phyloP scores from a whole-genome alignment of 1,140 invertebrate species.

The Formica selysi region DNA sequence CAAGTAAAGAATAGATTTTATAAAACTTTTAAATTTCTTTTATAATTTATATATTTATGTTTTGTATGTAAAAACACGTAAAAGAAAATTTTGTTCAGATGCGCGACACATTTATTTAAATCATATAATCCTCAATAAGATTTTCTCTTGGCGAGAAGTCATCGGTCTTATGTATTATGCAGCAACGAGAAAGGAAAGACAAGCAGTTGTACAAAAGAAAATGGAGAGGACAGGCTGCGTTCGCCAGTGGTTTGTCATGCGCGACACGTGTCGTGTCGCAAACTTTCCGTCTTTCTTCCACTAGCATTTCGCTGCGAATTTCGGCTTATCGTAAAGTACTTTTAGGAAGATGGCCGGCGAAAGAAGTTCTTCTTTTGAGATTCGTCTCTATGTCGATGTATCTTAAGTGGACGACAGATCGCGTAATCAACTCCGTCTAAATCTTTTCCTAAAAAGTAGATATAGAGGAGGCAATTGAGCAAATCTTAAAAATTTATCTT shows the following conservation, averaged over 20 bases:
- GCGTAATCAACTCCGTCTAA: neutral
- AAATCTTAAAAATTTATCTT: neutral
- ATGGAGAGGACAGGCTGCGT: slow-evolving; percentile 41
- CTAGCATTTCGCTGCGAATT: slow-evolving; percentile 44
- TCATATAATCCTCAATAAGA: slow-evolving; percentile 52
- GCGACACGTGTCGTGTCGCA: slow-evolving; percentile 77
- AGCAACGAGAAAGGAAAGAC: slow-evolving; percentile 24
- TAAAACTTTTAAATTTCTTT: neutral
- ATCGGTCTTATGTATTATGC: slow-evolving; percentile 62
- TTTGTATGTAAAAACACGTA: neutral
- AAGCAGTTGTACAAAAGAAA: slow-evolving; percentile 57
- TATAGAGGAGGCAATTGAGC: neutral
- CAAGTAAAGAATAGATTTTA: neutral
- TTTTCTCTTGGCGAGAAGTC: slow-evolving; percentile 42
- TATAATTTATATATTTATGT: neutral
- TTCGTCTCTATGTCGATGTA: slow-evolving; percentile 44
- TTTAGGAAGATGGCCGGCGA: slow-evolving; percentile 43
- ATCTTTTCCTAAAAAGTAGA: neutral
- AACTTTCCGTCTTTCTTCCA: slow-evolving; percentile 67
- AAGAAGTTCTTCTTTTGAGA: slow-evolving; percentile 34
- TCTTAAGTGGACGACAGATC: slow-evolving; percentile 47
- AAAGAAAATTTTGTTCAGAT: neutral
- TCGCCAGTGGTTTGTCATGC: slow-evolving; percentile 68
- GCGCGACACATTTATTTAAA: slow-evolving; percentile 38
- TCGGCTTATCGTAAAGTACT: slow-evolving; percentile 60